Evolutionary conservation across 2,888 invertebrate species (phyloP), one percentile per base, ranked within the genome.

Genomic region (Cryptophagus acutangulus): DNA sequence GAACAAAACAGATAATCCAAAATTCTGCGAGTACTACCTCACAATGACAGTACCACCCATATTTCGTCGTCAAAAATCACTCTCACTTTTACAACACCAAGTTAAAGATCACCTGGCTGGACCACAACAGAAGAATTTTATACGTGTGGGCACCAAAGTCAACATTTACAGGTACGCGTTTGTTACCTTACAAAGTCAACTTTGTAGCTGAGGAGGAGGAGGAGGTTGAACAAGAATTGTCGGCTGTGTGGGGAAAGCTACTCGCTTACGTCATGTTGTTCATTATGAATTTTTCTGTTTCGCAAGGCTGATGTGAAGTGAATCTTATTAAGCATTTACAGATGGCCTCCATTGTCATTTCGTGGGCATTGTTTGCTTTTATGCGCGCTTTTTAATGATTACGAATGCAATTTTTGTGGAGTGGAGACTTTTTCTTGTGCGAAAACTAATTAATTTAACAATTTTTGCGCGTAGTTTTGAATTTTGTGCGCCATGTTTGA

Each of bases 221-320:
- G 47, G 45, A 51, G 48, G 48, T 46, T 49, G 49, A 43, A 43
- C 41, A n/a, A n/a, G n/a, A n/a, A 8, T 39, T 31, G 41, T 39
- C 37, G 31, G n/a, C 39, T 41, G 51, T 40, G 55, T 51, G 55
- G 55, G 55, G 55, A 55, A 52, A 54, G 52, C 54, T 43, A 45
- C 10, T 28, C 9, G 20, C 36, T 52, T 52, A 46, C 52, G 52
- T 52, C 52, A 52, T 26, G n/a, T 26, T 26, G 26, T n/a, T n/a
- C n/a, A n/a, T n/a, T n/a, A n/a, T n/a, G n/a, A n/a, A n/a, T n/a
- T n/a, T n/a, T n/a, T n/a, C n/a, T n/a, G n/a, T n/a, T n/a, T n/a
- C n/a, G n/a, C n/a, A 26, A 50, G 52, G 52, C 46, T 26, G n/a
- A n/a, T 51, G 43, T 46, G 42, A 46, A 49, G 49, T 49, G 49